These are phyloP conservation scores for Sinonovacula constricta DNA, from an alignment of 1,140 invertebrate genomes.

Conservation along the genomic window DNA sequence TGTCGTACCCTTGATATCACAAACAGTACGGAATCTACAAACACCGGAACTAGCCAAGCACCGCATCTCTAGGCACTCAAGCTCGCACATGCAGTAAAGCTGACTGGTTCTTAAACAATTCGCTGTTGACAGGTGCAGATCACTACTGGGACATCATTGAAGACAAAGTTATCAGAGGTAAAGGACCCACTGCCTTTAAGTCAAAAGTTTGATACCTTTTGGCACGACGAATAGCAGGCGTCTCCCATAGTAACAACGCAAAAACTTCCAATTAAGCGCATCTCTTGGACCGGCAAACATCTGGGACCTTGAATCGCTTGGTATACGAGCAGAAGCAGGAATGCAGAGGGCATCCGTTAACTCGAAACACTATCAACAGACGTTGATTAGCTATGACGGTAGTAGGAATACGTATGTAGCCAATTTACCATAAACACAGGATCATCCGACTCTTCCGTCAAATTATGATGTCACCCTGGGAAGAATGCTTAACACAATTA, in stretches of 20 bases:
- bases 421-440: constrained; percentile 15
- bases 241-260: not conserved
- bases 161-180: constrained; percentile 32
- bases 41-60: not conserved
- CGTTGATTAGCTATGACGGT: not conserved
- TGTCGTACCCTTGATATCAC: constrained; percentile 34
- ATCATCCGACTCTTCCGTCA: constrained; percentile 15
- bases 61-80: constrained; percentile 25
- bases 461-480: constrained; percentile 1
- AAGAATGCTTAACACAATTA: constrained; percentile 2
- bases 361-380: constrained; percentile 1
- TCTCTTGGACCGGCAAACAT: not conserved
- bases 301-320: not conserved
- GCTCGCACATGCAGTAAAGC: constrained; percentile 29
- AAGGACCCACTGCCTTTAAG: constrained; percentile 30
- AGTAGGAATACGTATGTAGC: constrained; percentile 11
- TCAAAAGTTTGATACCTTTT: constrained; percentile 43
- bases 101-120: constrained; percentile 8
- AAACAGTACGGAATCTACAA: not conserved
- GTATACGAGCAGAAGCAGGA: not conserved
- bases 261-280: not conserved
- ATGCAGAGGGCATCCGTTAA: too few relatives aligned
- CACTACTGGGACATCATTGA: constrained; percentile 28
- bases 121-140: constrained; percentile 33
- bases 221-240: constrained; percentile 28